These are phyloP conservation scores for Crossoptilon crossoptilon DNA, from an alignment of 2,797 vertebrate species.

Conservation along the genomic window DNA sequence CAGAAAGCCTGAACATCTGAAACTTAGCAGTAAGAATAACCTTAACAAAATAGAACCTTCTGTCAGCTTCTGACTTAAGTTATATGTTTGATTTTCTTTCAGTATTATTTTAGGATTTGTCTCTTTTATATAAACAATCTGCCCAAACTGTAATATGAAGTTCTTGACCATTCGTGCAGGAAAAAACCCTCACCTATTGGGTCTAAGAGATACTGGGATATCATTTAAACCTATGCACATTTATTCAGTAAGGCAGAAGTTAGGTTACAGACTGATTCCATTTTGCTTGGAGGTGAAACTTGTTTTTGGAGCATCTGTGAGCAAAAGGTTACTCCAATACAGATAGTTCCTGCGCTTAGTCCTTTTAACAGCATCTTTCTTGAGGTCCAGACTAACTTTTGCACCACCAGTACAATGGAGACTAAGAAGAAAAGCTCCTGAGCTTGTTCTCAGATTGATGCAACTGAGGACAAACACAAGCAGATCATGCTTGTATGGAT, in stretches of 20 bases:
- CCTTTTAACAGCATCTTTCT: neutral
- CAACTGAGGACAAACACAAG: neutral
- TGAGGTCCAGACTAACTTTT: neutral
- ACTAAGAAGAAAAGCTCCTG: neutral
- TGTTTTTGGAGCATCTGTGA: accelerated
- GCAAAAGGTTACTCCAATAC: neutral
- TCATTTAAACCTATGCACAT: neutral
- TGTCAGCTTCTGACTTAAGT: neutral
- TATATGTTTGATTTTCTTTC: accelerated
- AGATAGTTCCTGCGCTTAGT: neutral
- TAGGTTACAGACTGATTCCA: neutral
- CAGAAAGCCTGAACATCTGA: neutral
- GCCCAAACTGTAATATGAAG: constrained; percentile 3
- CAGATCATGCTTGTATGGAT: accelerated
- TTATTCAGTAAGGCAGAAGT: neutral
- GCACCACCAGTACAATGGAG: neutral
- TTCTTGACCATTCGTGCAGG: neutral
- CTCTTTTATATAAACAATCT: neutral
- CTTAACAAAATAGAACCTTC: neutral
- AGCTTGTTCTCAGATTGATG: neutral
- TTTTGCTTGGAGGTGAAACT: neutral
- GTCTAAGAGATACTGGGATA: neutral
- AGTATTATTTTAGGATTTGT: neutral
- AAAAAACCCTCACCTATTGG: neutral
- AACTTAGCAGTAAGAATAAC: neutral